A percentile compares a stretch with the other conserved stretches of the same genome.
These are phyloP conservation scores for Hippocampus guttulatus DNA, from an alignment of 2,113 vertebrate species.

Conservation along the genomic window DNA sequence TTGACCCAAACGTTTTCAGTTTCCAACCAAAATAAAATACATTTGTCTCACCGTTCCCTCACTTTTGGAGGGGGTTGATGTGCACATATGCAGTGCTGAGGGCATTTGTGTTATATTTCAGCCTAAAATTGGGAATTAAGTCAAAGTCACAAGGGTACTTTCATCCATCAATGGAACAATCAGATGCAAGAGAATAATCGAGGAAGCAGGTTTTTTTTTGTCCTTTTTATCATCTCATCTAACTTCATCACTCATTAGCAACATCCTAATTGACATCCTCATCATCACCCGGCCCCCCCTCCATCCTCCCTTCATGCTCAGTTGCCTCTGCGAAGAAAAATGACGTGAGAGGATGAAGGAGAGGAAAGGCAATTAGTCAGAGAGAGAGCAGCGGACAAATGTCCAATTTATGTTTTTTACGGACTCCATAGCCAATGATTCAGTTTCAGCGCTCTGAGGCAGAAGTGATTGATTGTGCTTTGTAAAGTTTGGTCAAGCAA, in stretches of 20 bases:
- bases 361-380: not conserved
- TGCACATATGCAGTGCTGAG: constrained; percentile 8
- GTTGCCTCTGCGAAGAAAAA: constrained; percentile 25
- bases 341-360: constrained; percentile 8
- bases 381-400: not conserved
- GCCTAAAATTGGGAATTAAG: not conserved
- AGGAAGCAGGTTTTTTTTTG: not conserved
- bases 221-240: constrained; percentile 33
- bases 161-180: constrained; percentile 4
- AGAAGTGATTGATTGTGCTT: not conserved
- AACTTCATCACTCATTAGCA: constrained; percentile 33
- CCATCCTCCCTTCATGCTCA: constrained; percentile 25
- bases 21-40: too few relatives aligned
- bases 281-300: constrained; percentile 16
- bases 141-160: not conserved
- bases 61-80: not conserved
- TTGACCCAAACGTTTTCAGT: too few relatives aligned
- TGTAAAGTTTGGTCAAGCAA: not conserved
- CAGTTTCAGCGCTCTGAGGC: too few relatives aligned
- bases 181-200: constrained; percentile 15
- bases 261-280: constrained; percentile 27
- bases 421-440: not conserved
- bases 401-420: not conserved
- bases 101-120: constrained; percentile 25
- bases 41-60: too few relatives aligned